These are phyloP conservation scores for Magallana angulata DNA, from an alignment of 1,140 invertebrate genomes.

Conservation along the genomic window DNA sequence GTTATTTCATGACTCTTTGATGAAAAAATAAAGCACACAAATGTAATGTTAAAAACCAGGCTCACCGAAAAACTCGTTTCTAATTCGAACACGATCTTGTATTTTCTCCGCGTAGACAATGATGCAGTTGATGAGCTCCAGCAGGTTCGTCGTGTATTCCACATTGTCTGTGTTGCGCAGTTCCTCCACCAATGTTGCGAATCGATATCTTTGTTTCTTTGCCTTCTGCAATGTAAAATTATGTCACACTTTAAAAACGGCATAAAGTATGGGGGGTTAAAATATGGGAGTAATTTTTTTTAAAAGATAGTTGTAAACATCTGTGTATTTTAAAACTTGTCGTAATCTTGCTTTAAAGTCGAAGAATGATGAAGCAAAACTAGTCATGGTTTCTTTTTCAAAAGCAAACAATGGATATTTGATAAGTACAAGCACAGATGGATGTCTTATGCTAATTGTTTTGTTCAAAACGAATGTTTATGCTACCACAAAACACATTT, in stretches of 20 bases:
- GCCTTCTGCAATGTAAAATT: constrained; percentile 65
- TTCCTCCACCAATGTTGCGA: constrained; percentile 80
- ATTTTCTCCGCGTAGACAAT: constrained; percentile 79
- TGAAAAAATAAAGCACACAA: too few species aligned
- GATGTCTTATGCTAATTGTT: neutral
- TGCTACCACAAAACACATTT: neutral
- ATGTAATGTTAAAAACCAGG: neutral
- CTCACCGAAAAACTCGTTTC: constrained; percentile 82
- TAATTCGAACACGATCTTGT: constrained; percentile 77
- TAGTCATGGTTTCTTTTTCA: neutral
- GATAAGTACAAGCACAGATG: neutral
- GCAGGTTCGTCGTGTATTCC: constrained; percentile 78
- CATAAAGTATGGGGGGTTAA: too few species aligned
- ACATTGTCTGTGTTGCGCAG: constrained; percentile 76
- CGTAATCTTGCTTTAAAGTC: too few species aligned
- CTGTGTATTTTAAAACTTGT: too few species aligned
- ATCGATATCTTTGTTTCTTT: constrained; percentile 78
- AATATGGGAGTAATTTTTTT: too few species aligned
- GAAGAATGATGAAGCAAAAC: constrained; percentile 15
- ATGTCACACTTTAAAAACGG: neutral
- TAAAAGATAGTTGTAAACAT: too few species aligned
- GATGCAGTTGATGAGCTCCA: constrained; percentile 82
- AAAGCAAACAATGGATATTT: neutral
- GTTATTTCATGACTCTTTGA: too few species aligned
- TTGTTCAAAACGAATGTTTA: neutral